Evolutionary conservation across 2,888 invertebrate species (phyloP).

Genomic region (Hypomecis punctinalis): DNA sequence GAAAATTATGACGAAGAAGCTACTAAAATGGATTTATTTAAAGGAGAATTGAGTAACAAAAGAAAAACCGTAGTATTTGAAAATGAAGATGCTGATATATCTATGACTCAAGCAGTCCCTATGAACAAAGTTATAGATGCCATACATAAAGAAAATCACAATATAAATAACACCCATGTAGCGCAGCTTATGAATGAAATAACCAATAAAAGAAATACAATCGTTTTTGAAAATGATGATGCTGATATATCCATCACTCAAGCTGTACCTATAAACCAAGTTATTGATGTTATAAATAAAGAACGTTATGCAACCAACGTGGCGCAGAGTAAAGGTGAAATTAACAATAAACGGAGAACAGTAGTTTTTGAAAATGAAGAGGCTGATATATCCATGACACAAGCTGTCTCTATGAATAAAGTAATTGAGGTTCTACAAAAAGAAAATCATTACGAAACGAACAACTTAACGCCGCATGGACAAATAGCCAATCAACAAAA

Average conservation of each 20-base stretch:
- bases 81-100: slow-evolving; percentile 41
- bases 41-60: slow-evolving; percentile 1
- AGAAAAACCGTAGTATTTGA: slow-evolving; percentile 13
- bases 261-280: slow-evolving; percentile 43
- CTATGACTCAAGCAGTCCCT: slow-evolving; percentile 48
- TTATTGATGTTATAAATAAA: slow-evolving; percentile 16
- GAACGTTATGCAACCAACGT: background rate
- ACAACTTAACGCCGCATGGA: background rate
- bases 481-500: no score
- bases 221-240: slow-evolving; percentile 41
- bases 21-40: background rate
- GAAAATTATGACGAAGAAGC: background rate
- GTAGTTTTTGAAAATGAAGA: slow-evolving; percentile 23
- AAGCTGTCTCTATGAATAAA: slow-evolving; percentile 42
- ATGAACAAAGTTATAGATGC: slow-evolving; percentile 28
- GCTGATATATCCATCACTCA: slow-evolving; percentile 52
- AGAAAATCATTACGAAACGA: background rate
- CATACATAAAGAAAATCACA: background rate
- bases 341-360: slow-evolving; percentile 10
- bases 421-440: slow-evolving; percentile 20
- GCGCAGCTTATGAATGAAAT: background rate
- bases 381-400: slow-evolving; percentile 45
- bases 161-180: background rate
- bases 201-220: slow-evolving; percentile 37
- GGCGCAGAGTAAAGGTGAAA: no score